Conservation (phyloP, 2,113 vertebrate species). For the Solea senegalensis region DNA sequence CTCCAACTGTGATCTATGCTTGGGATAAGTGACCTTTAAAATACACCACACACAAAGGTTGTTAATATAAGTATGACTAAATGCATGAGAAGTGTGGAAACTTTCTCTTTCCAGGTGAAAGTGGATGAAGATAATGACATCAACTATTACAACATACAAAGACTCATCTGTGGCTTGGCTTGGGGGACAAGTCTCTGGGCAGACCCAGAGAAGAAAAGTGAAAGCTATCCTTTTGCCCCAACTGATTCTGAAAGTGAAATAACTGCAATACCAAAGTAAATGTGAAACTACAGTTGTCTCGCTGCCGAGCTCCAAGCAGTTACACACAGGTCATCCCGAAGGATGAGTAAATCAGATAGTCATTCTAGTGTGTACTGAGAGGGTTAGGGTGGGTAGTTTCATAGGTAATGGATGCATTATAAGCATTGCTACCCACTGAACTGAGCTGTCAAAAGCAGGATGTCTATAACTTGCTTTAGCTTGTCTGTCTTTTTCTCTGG, state of each 20-base stretch:
- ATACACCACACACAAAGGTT: no score
- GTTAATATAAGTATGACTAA: not conserved
- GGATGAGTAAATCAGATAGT: not conserved
- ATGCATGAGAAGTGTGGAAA: not conserved
- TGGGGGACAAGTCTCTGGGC: not conserved
- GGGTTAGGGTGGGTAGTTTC: slow-evolving; percentile 13
- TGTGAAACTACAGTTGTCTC: slow-evolving; percentile 15
- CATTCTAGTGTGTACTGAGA: slow-evolving; percentile 15
- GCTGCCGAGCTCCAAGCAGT: slow-evolving; percentile 2
- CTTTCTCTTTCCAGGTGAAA: not conserved
- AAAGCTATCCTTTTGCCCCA: slow-evolving; percentile 21
- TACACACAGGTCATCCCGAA: slow-evolving; percentile 8
- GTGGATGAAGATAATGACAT: not conserved
- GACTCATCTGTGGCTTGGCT: not conserved
- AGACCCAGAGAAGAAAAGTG: not conserved
- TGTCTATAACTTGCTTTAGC: slow-evolving; percentile 42
- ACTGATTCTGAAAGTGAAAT: slow-evolving; percentile 50
- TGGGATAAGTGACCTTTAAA: no score
- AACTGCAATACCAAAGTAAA: slow-evolving; percentile 24
- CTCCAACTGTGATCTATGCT: no score
- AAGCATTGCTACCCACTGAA: slow-evolving; percentile 36
- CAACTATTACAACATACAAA: not conserved
- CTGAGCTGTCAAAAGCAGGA: slow-evolving; percentile 40
- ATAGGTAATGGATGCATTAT: slow-evolving; percentile 13
- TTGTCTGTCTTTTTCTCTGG: slow-evolving; percentile 44